Evolutionary conservation across 2,113 vertebrate genomes (phyloP).

Genomic region (Oriolus oriolus): DNA sequence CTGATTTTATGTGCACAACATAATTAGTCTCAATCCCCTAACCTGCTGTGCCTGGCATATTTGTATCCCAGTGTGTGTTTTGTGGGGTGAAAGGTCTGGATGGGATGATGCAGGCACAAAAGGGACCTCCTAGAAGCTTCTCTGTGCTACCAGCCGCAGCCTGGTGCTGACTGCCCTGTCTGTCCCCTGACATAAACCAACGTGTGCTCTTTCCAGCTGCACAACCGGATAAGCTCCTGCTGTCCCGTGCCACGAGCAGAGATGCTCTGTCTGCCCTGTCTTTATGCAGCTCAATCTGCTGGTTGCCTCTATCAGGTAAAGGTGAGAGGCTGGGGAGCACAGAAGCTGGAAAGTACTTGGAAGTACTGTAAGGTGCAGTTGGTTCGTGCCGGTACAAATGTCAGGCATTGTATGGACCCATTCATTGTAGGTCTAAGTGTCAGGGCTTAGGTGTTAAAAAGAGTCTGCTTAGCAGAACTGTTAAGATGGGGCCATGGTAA

Average conservation of each 20-base stretch:
- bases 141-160: neutral
- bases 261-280: neutral
- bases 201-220: neutral
- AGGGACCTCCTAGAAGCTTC: slow-evolving; percentile 26
- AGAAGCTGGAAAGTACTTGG: neutral
- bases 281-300: neutral
- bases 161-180: neutral
- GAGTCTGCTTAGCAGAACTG: neutral
- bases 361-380: neutral
- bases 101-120: neutral
- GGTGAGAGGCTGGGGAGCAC: neutral
- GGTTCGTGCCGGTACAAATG: neutral
- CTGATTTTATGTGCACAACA: neutral
- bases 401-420: neutral
- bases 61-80: neutral
- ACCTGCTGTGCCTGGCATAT: slow-evolving; percentile 1
- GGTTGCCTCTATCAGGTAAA: neutral
- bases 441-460: neutral
- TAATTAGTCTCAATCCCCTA: neutral
- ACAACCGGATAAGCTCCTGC: neutral
- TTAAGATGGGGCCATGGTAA: neutral
- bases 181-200: neutral
- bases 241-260: neutral
- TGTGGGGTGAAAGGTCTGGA: neutral
- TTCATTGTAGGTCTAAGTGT: neutral